Conservation (phyloP, 2,113 vertebrate species). For the Archocentrus centrarchus region DNA sequence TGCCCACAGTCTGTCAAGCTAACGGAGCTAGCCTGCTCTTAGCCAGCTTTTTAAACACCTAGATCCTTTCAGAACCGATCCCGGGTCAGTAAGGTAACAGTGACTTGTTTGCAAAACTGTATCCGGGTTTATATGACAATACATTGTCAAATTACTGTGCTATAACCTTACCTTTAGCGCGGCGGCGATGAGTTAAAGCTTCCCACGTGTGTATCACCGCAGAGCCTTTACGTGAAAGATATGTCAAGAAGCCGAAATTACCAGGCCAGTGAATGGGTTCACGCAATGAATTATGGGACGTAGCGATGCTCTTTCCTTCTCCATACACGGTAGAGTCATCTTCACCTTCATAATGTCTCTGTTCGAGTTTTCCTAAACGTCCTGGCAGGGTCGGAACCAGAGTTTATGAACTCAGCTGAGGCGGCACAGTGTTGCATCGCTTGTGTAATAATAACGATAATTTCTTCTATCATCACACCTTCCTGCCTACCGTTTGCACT, state of each 20-base stretch:
- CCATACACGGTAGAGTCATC: not conserved
- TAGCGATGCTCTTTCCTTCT: not conserved
- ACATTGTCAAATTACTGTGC: accelerated
- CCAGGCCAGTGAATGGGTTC: not conserved
- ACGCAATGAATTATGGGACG: constrained; percentile 60
- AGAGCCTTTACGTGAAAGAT: constrained; percentile 41
- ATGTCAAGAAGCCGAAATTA: not conserved
- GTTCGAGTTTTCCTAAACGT: not conserved
- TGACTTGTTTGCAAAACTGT: not conserved
- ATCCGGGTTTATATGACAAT: not conserved
- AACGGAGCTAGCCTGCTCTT: constrained; percentile 38
- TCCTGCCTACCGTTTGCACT: too few relatives aligned
- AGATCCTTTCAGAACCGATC: not conserved
- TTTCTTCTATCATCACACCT: too few relatives aligned
- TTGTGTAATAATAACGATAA: not conserved
- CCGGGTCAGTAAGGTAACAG: not conserved
- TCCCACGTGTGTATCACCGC: constrained; percentile 62
- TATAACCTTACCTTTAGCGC: constrained; percentile 47
- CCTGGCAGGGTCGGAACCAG: too few relatives aligned
- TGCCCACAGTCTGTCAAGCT: constrained; percentile 2
- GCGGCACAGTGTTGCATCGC: not conserved
- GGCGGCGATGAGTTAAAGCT: not conserved
- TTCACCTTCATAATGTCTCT: not conserved
- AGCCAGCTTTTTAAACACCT: not conserved
- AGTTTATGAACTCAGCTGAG: not conserved